These are phyloP conservation scores for Zophobas morio DNA, from an alignment of 1,140 invertebrate genomes.

Conservation along the genomic window DNA sequence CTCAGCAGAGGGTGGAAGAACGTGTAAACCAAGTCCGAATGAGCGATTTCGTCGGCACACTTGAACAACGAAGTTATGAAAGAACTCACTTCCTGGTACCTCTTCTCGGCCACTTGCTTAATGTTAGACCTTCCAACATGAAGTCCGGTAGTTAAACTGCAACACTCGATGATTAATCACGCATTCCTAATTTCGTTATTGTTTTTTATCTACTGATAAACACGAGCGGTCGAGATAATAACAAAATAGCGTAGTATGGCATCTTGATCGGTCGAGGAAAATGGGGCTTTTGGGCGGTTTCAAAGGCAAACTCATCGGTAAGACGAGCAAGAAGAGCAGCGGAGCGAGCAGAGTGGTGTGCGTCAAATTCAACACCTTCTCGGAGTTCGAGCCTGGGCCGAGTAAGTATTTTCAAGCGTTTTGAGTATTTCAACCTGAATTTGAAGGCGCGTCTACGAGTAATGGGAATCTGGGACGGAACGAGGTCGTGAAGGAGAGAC, in stretches of 20 bases:
- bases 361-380: slow-evolving; percentile 54
- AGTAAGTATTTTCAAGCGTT: slow-evolving; percentile 7
- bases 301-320: slow-evolving; percentile 66
- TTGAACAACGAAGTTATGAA: slow-evolving; percentile 90
- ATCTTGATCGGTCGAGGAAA: slow-evolving; percentile 24
- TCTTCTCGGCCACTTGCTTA: slow-evolving; percentile 92
- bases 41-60: slow-evolving; percentile 93
- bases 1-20: slow-evolving; percentile 97
- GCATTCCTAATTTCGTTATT: background rate
- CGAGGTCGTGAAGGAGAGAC: background rate
- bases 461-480: background rate
- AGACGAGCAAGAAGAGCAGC: slow-evolving; percentile 56
- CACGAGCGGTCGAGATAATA: background rate
- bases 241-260: background rate
- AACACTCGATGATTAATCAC: slow-evolving; percentile 60
- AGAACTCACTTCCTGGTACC: slow-evolving; percentile 87
- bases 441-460: background rate
- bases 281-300: slow-evolving; percentile 69
- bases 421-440: background rate
- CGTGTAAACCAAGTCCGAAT: slow-evolving; percentile 97
- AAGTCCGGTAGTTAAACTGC: slow-evolving; percentile 81
- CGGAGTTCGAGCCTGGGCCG: slow-evolving; percentile 5
- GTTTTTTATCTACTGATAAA: slow-evolving; percentile 28
- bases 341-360: slow-evolving; percentile 62
- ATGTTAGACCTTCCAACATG: slow-evolving; percentile 94